Evolutionary conservation across 2,888 invertebrate genomes (phyloP), one percentile per base, ranked within the genome.

Genomic region (Smittia sp.): DNA sequence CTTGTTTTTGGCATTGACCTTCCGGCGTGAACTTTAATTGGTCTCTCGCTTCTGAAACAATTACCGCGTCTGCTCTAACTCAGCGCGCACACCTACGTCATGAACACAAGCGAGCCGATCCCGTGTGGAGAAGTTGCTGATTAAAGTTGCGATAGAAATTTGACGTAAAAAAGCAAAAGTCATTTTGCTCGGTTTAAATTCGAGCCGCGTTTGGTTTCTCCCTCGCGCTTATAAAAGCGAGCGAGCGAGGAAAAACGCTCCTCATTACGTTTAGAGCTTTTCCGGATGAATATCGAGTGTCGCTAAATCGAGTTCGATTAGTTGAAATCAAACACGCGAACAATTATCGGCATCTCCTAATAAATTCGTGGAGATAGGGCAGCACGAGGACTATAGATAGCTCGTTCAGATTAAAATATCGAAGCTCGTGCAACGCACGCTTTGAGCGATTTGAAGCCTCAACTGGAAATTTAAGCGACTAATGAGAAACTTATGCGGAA

Each of bases 1-100:
- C 46, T 32, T 32, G 46, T 46, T n/a, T 46, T 46, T 6, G 46
- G 46, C 46, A 46, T 46, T 46, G 46, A 46, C 46, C 46, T 46
- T 46, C 46, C 46, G 15, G 15, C 46, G 2, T 15, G 46, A 46
- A 13, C 46, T 46, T 46, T 46, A 46, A 46, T 46, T 46, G 46
- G 11, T 6, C 46, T 46, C 46, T 11, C 3, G 46, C 15, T 46
- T 13, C 46, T 46, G 46, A 46, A 46, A 3, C 9, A 46, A 46
- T 46, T 46, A n/a, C 3, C 3, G 32, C 32, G 32, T 32, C 32
- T 32, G 4, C 32, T 9, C 46, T n/a, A n/a, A n/a, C n/a, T n/a
- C 46, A 46, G 46, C 6, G 9, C 46, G 15, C 46, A n/a, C n/a
- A 46, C 46, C 46, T 46, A 46, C 46, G 46, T 46, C 46, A 46